These are phyloP conservation scores for Paramisgurnus dabryanus DNA, from an alignment of 2,113 vertebrate species.

Conservation along the genomic window DNA sequence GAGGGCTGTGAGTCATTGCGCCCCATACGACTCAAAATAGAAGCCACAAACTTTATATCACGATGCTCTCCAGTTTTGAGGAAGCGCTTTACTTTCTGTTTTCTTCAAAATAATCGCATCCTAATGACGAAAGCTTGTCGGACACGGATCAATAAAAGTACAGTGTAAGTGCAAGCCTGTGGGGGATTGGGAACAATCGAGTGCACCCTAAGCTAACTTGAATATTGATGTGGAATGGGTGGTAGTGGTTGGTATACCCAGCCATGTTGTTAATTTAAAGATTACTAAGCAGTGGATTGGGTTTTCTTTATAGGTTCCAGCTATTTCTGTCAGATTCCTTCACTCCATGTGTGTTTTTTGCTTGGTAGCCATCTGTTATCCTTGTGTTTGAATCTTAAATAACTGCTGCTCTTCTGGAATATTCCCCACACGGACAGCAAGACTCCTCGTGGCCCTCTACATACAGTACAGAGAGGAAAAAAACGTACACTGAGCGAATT, in stretches of 20 bases:
- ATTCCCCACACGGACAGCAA: slow-evolving; percentile 40
- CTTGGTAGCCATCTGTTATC: slow-evolving; percentile 55
- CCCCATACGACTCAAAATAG: no score
- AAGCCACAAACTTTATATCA: no score
- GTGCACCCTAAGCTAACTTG: not conserved
- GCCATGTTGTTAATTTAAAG: slow-evolving; percentile 47
- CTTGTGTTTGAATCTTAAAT: slow-evolving; percentile 48
- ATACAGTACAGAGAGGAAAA: not conserved
- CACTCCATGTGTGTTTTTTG: slow-evolving; percentile 11
- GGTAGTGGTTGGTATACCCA: slow-evolving; percentile 37
- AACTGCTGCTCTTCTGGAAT: slow-evolving; percentile 42
- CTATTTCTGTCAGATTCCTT: slow-evolving; percentile 26
- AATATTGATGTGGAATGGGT: slow-evolving; percentile 1
- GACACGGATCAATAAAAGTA: no score
- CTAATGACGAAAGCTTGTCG: no score
- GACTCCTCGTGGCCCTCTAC: slow-evolving; percentile 20
- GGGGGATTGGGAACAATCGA: no score
- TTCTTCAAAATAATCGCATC: no score
- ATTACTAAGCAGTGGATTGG: slow-evolving; percentile 47
- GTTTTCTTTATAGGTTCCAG: slow-evolving; percentile 36
- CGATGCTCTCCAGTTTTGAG: no score
- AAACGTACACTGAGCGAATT: not conserved
- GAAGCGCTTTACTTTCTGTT: no score
- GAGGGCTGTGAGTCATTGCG: no score
- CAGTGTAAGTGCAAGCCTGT: no score